Conservation (phyloP, 1,140 invertebrate species). For the Heterodera schachtii region DNA sequence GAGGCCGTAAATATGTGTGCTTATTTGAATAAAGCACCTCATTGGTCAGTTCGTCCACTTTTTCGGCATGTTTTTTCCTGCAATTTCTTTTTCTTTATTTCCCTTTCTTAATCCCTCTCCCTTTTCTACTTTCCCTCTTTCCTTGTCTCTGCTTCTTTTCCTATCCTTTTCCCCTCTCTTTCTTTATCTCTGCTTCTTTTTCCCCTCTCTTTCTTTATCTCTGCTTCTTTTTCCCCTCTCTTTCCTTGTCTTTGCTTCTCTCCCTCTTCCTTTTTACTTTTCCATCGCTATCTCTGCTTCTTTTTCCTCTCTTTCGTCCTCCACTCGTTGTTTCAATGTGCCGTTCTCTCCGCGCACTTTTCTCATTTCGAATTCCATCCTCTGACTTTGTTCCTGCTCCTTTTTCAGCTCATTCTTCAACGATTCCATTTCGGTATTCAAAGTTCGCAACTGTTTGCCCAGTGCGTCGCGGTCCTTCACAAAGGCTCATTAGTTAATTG, state of each 20-base stretch:
- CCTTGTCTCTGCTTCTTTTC: background rate
- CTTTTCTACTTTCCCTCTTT: too few relatives aligned
- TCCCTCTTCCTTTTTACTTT: slow-evolving; percentile 12
- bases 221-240: slow-evolving; percentile 35
- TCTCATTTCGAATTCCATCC: slow-evolving; percentile 29
- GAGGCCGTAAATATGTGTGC: background rate
- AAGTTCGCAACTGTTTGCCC: slow-evolving; percentile 33
- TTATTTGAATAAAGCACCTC: slow-evolving; percentile 21
- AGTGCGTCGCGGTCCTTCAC: slow-evolving; percentile 40
- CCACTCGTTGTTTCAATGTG: slow-evolving; percentile 40
- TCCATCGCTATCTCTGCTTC: slow-evolving; percentile 23
- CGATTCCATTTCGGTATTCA: slow-evolving; percentile 40
- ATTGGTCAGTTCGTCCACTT: slow-evolving; percentile 34
- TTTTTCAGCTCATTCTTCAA: slow-evolving; percentile 25
- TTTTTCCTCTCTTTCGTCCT: slow-evolving; percentile 46
- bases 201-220: too few relatives aligned
- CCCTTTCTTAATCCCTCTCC: too few relatives aligned
- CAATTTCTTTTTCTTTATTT: slow-evolving; percentile 13
- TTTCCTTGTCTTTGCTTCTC: background rate
- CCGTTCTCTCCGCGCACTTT: slow-evolving; percentile 37
- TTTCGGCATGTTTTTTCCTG: slow-evolving; percentile 50
- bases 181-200: too few relatives aligned
- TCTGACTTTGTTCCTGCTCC: slow-evolving; percentile 30
- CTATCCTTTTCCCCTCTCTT: too few relatives aligned
- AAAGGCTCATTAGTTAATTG: slow-evolving; percentile 2